These are phyloP conservation scores for Xenopus borealis DNA, from an alignment of 2,113 vertebrate species.

Conservation along the genomic window DNA sequence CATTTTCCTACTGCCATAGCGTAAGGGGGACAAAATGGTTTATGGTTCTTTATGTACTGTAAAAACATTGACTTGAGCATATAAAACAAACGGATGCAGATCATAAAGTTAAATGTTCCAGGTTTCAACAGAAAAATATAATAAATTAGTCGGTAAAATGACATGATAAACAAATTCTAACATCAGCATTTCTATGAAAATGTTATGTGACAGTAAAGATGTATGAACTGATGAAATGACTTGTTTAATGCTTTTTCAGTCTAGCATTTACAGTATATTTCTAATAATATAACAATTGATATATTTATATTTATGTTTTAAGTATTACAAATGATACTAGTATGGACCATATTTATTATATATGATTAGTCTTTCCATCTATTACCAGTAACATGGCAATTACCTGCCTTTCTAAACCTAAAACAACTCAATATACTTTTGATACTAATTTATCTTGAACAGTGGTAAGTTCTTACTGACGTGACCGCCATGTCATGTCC, in stretches of 20 bases:
- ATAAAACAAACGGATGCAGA: conserved; percentile 22
- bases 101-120: conserved; percentile 37
- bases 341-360: no score
- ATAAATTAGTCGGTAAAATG: conserved; percentile 21
- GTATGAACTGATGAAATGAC: not conserved
- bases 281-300: no score
- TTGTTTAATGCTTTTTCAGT: not conserved
- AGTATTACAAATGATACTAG: no score
- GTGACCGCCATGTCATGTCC: no score
- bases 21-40: conserved; percentile 21
- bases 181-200: not conserved
- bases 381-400: no score
- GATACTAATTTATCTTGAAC: no score
- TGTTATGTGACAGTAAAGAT: not conserved
- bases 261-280: no score
- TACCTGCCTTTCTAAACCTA: no score
- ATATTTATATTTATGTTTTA: no score
- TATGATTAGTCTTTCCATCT: no score
- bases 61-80: conserved; percentile 22
- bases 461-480: no score
- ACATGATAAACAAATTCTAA: not conserved
- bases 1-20: conserved; percentile 14
- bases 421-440: no score
- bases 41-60: conserved; percentile 39
- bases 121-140: conserved; percentile 1